Percentiles rank a stretch among this genome's conserved stretches.
Evolutionary conservation across 1,140 invertebrate genomes (phyloP).

Genomic region (Hylyphantes graminicola): DNA sequence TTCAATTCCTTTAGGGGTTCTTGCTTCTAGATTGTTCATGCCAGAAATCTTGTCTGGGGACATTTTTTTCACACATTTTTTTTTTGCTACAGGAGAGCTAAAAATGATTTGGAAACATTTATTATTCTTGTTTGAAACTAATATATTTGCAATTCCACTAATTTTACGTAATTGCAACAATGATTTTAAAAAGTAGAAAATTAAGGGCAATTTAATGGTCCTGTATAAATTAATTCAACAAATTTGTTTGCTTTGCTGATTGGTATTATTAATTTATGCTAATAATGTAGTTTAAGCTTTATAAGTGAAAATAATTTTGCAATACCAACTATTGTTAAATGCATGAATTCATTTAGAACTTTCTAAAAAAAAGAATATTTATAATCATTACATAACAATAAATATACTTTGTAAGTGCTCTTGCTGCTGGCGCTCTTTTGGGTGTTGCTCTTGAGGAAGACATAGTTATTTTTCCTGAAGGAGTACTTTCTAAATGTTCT

Average conservation of each 20-base stretch:
- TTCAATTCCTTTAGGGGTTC: no score
- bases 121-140: no score
- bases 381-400: background rate
- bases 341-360: background rate
- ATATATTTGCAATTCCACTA: no score
- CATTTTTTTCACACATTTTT: slow-evolving; percentile 19
- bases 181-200: no score
- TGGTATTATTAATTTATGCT: background rate
- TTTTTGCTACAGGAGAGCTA: slow-evolving; percentile 22
- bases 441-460: background rate
- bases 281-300: background rate
- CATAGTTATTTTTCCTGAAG: background rate
- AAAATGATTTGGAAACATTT: background rate
- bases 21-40: no score
- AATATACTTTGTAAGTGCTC: background rate
- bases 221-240: background rate
- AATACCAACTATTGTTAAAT: background rate
- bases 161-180: no score
- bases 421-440: background rate
- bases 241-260: background rate
- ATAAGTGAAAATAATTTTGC: background rate
- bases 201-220: no score
- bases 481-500: background rate
- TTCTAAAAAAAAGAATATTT: background rate
- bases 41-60: background rate